Conservation (phyloP, 2,113 vertebrate genomes). For the Rhagologus leucostigma region DNA sequence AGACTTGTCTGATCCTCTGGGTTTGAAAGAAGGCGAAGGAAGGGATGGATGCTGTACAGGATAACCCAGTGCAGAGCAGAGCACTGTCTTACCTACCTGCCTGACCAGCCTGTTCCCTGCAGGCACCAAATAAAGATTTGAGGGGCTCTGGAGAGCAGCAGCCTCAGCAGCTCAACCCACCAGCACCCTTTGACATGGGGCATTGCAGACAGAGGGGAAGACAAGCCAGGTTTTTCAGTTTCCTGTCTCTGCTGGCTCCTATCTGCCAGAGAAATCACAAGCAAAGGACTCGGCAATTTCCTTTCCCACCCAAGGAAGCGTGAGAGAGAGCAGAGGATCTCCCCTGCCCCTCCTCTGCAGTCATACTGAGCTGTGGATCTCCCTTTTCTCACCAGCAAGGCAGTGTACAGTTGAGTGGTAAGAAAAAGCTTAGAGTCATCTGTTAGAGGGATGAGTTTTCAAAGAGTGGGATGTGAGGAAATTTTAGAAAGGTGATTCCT, state of each 20-base stretch:
- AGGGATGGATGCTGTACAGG: neutral
- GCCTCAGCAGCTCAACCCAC: neutral
- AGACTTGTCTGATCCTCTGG: neutral
- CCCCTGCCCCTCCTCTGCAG: neutral
- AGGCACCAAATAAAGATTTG: accelerated
- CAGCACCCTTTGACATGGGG: neutral
- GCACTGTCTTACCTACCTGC: neutral
- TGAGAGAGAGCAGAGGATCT: neutral
- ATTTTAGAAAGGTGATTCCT: conserved; percentile 15
- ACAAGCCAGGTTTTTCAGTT: neutral
- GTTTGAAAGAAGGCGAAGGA: neutral
- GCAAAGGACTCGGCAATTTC: neutral
- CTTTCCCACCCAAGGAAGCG: neutral
- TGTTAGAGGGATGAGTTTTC: neutral
- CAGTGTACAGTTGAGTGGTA: neutral
- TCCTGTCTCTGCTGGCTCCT: neutral
- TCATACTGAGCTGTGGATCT: neutral
- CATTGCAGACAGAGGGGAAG: neutral
- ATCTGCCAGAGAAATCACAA: neutral
- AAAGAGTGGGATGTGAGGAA: conserved; percentile 11
- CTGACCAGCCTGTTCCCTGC: neutral
- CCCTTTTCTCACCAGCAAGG: neutral
- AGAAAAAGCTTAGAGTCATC: neutral
- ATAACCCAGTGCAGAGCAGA: neutral
- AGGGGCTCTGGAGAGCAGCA: neutral